phyloP scores from a whole-genome alignment of 92 coral and sea anemone species.

The Siderastrea siderea region DNA sequence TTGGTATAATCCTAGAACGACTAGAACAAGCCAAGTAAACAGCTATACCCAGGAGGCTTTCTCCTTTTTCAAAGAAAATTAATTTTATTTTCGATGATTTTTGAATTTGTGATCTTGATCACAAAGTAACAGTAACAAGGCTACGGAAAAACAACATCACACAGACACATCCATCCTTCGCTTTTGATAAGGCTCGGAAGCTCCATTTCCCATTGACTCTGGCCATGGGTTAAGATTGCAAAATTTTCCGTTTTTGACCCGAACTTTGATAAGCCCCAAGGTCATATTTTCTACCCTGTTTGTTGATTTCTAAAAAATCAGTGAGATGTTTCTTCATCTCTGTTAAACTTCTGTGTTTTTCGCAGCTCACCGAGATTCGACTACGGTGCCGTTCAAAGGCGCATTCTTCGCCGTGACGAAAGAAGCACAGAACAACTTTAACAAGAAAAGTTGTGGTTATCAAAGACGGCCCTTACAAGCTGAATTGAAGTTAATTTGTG shows the following conservation, averaged over 20 bases:
- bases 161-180: neutral
- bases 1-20: conserved; percentile 6
- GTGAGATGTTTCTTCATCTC: conserved; percentile 3
- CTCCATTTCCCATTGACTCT: conserved; percentile 4
- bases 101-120: neutral
- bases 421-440: neutral
- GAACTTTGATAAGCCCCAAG: neutral
- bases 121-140: neutral
- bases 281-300: conserved; percentile 9
- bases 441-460: too few relatives aligned
- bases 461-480: too few relatives aligned
- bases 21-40: neutral
- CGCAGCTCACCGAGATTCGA: neutral
- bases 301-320: conserved; percentile 4
- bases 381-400: conserved; percentile 13
- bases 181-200: neutral
- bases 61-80: too few relatives aligned
- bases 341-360: neutral
- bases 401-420: conserved; percentile 5
- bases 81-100: too few relatives aligned
- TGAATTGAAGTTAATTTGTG: too few relatives aligned
- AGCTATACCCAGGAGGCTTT: neutral
- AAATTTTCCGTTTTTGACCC: neutral
- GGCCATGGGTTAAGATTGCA: neutral
- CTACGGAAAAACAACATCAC: neutral